These are phyloP conservation scores for Steinernema feltiae DNA, from an alignment of 1,140 invertebrate genomes.

Conservation along the genomic window DNA sequence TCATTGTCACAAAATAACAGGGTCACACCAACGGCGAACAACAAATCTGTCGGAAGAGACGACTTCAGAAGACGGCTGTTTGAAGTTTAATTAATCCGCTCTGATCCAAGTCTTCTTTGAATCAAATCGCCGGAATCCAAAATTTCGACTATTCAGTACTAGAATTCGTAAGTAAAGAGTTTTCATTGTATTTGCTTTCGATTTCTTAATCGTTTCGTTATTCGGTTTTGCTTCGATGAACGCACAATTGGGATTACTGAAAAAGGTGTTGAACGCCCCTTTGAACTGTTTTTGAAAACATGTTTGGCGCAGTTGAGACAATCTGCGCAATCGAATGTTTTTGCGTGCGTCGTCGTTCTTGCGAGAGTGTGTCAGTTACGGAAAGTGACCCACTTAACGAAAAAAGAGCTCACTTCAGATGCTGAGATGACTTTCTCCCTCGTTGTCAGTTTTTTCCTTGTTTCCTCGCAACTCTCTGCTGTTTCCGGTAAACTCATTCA, in stretches of 20 bases:
- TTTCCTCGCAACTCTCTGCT: background rate
- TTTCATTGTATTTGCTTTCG: background rate
- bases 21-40: background rate
- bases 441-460: background rate
- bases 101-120: too few relatives aligned
- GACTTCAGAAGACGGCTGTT: background rate
- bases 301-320: slow-evolving; percentile 10
- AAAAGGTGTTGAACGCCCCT: background rate
- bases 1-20: slow-evolving; percentile 11
- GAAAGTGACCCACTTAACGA: slow-evolving; percentile 5
- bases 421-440: background rate
- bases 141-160: too few relatives aligned
- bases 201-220: background rate
- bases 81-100: background rate
- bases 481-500: background rate
- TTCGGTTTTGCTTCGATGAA: too few relatives aligned
- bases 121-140: too few relatives aligned
- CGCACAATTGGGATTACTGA: too few relatives aligned
- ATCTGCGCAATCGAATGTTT: slow-evolving; percentile 15
- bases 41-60: background rate
- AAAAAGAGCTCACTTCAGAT: slow-evolving; percentile 1
- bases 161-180: too few relatives aligned
- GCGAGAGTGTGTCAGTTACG: background rate
- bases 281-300: slow-evolving; percentile 1
- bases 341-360: slow-evolving; percentile 5